Conservation (phyloP, 1,140 invertebrate genomes). For the Helicoverpa zea region DNA sequence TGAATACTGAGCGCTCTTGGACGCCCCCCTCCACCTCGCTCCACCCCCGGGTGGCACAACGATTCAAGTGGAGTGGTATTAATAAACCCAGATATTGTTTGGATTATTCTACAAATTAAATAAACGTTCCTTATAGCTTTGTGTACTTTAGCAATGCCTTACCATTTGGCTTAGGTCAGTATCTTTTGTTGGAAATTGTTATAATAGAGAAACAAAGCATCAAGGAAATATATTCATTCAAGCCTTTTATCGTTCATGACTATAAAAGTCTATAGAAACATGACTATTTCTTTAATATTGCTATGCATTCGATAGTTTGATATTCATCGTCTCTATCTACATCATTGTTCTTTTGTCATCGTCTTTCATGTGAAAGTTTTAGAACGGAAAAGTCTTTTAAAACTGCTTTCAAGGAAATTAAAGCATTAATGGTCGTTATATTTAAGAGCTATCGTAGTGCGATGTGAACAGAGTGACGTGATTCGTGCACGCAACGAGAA, state of each 20-base stretch:
- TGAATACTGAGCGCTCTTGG: slow-evolving; percentile 84
- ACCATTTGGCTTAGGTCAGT: slow-evolving; percentile 25
- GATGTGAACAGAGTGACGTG: slow-evolving; percentile 23
- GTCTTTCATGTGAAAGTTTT: slow-evolving; percentile 82
- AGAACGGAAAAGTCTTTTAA: slow-evolving; percentile 83
- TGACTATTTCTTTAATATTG: background rate
- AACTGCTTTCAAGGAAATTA: slow-evolving; percentile 85
- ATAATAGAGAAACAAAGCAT: background rate
- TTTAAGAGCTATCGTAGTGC: slow-evolving; percentile 61
- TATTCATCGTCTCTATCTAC: slow-evolving; percentile 59
- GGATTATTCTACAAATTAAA: slow-evolving; percentile 45
- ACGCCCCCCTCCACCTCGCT: slow-evolving; percentile 60
- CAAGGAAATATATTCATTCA: background rate
- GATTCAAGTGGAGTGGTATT: slow-evolving; percentile 63
- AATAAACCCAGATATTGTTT: slow-evolving; percentile 45
- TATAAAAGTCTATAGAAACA: background rate
- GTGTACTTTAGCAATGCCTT: slow-evolving; percentile 33
- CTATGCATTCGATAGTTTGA: slow-evolving; percentile 26
- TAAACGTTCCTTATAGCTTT: slow-evolving; percentile 44
- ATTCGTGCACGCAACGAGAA: slow-evolving; percentile 12
- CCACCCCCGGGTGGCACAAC: slow-evolving; percentile 61
- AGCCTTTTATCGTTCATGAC: background rate
- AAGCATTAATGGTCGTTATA: slow-evolving; percentile 79
- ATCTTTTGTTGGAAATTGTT: slow-evolving; percentile 27
- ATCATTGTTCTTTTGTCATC: slow-evolving; percentile 72